phyloP scores from a whole-genome alignment of 2,797 vertebrate genomes.

The Neosalanx taihuensis region DNA sequence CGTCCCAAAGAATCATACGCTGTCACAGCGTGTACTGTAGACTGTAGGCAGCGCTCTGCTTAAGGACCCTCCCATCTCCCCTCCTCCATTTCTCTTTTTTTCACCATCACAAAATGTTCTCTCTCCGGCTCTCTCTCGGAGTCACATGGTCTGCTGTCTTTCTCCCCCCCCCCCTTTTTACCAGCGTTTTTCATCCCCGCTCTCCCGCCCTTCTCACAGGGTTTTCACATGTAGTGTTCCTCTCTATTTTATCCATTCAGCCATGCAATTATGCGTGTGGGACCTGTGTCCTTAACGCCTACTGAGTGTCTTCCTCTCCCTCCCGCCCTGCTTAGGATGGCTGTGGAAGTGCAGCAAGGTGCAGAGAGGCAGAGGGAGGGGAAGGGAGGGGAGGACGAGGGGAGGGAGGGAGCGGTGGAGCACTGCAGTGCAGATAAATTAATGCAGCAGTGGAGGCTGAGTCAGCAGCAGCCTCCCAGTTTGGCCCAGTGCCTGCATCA shows the following conservation, averaged over 20 bases:
- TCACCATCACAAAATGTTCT: slow-evolving; percentile 32
- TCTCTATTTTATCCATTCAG: slow-evolving; percentile 27
- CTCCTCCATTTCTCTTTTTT: slow-evolving; percentile 22
- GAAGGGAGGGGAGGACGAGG: slow-evolving; percentile 37
- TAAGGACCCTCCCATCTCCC: slow-evolving; percentile 5
- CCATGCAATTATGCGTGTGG: slow-evolving; percentile 25
- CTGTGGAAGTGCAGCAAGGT: slow-evolving; percentile 47
- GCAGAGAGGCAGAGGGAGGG: slow-evolving; percentile 23
- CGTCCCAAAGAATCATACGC: not conserved
- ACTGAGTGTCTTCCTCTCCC: slow-evolving; percentile 29
- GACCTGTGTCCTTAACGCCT: slow-evolving; percentile 39
- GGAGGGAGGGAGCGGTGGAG: slow-evolving; percentile 57
- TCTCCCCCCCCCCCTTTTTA: not conserved
- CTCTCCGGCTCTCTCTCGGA: slow-evolving; percentile 20
- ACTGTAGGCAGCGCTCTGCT: slow-evolving; percentile 12
- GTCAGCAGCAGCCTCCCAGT: slow-evolving; percentile 77
- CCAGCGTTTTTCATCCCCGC: slow-evolving; percentile 6
- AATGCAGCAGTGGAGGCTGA: slow-evolving; percentile 79
- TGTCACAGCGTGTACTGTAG: slow-evolving; percentile 20
- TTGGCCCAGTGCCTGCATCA: slow-evolving; percentile 62
- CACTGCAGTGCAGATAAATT: slow-evolving; percentile 84
- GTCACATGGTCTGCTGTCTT: slow-evolving; percentile 24
- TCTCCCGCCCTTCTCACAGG: slow-evolving; percentile 13
- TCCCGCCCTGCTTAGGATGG: slow-evolving; percentile 35
- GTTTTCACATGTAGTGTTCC: slow-evolving; percentile 7